phyloP scores from a whole-genome alignment of 2,797 vertebrate species.

The Valencia hispanica region DNA sequence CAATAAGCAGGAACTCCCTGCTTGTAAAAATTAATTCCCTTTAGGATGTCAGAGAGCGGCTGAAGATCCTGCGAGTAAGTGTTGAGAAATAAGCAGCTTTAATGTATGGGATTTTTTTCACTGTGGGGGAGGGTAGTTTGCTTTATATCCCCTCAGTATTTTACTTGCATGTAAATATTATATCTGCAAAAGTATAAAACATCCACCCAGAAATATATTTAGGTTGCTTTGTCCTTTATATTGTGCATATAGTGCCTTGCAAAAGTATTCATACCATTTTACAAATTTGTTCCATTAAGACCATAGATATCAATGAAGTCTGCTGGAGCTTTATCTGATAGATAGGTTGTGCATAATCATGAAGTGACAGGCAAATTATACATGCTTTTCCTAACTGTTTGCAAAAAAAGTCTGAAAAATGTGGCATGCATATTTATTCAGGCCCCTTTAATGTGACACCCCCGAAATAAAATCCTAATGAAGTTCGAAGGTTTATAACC shows the following conservation, averaged over 20 bases:
- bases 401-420: background rate
- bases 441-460: background rate
- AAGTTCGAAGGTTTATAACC: background rate
- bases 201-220: slow-evolving; percentile 16
- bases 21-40: slow-evolving; percentile 79
- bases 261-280: background rate
- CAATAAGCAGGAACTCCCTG: slow-evolving; percentile 75
- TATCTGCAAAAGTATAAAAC: slow-evolving; percentile 1
- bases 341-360: background rate
- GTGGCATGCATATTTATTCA: background rate
- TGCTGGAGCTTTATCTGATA: background rate
- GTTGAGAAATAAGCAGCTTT: slow-evolving; percentile 59
- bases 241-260: slow-evolving; percentile 7
- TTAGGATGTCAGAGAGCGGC: slow-evolving; percentile 72
- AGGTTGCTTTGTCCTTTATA: slow-evolving; percentile 54
- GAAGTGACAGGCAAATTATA: background rate
- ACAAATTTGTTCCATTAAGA: background rate
- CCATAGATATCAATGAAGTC: background rate
- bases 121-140: slow-evolving; percentile 24
- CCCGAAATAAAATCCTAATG: background rate
- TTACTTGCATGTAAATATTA: slow-evolving; percentile 48
- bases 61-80: slow-evolving; percentile 60
- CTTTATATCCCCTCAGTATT: slow-evolving; percentile 20
- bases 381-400: background rate
- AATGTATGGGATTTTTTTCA: slow-evolving; percentile 35